Evolutionary conservation across 2,797 vertebrate genomes (phyloP).

Genomic region (Melanogrammus aeglefinus): DNA sequence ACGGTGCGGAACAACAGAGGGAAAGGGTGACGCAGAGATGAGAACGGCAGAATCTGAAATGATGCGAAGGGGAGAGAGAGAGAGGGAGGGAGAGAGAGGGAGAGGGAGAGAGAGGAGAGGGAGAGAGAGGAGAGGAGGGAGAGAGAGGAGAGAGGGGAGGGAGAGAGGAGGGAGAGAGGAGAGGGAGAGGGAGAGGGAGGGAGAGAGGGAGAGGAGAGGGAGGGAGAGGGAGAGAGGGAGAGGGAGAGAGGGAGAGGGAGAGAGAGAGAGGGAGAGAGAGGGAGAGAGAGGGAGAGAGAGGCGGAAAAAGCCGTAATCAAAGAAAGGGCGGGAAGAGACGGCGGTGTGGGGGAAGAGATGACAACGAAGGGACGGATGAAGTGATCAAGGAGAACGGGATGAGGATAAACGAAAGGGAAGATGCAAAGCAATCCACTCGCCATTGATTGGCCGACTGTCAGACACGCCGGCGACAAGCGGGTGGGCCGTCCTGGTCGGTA

Average conservation of each 20-base stretch:
- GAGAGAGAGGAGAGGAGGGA: background rate
- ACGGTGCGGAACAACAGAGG: too few relatives aligned
- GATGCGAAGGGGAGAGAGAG: background rate
- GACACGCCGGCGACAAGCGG: background rate
- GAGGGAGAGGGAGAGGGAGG: background rate
- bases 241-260: background rate
- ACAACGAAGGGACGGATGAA: background rate
- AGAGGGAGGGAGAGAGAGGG: background rate
- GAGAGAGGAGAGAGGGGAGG: slow-evolving; percentile 1
- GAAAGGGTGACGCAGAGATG: too few relatives aligned
- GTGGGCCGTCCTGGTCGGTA: too few relatives aligned
- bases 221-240: background rate
- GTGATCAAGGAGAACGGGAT: too few relatives aligned
- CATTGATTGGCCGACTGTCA: background rate
- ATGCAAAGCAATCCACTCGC: background rate
- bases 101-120: slow-evolving; percentile 7
- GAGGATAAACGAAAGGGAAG: background rate
- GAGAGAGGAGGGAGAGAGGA: background rate
- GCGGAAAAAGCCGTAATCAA: background rate
- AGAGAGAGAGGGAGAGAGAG: background rate
- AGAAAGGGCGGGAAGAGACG: too few relatives aligned
- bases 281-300: background rate
- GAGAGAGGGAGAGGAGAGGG: background rate
- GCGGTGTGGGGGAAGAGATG: background rate
- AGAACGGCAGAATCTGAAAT: too few relatives aligned